Conservation (phyloP, 2,888 invertebrate species). For the Erebia epiphron region DNA sequence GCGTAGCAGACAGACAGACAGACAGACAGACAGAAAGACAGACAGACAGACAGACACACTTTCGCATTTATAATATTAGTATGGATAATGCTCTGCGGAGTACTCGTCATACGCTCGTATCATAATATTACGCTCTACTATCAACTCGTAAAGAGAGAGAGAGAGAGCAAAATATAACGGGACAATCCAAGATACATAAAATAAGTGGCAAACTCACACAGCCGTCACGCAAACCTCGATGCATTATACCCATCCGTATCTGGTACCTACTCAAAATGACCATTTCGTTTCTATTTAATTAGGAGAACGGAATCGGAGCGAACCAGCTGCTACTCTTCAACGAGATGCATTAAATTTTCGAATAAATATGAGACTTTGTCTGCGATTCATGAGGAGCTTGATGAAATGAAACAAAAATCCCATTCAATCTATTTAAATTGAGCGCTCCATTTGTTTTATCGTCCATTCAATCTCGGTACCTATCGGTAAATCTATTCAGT, state of each 20-base stretch:
- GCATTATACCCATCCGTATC: slow-evolving; percentile 20
- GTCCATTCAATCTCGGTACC: slow-evolving; percentile 69
- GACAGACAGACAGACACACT: too few species aligned
- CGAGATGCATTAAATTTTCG: slow-evolving; percentile 51
- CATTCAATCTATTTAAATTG: slow-evolving; percentile 79
- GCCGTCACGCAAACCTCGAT: neutral
- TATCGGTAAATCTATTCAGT: slow-evolving; percentile 65
- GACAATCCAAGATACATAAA: neutral
- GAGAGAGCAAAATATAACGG: neutral
- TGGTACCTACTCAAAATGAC: slow-evolving; percentile 32
- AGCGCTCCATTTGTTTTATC: slow-evolving; percentile 78
- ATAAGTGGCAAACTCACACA: neutral
- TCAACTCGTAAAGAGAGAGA: too few species aligned
- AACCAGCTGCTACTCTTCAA: slow-evolving; percentile 48
- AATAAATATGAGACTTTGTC: slow-evolving; percentile 38
- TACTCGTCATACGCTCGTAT: too few species aligned
- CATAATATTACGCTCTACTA: too few species aligned
- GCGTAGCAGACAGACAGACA: too few species aligned
- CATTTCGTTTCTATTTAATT: slow-evolving; percentile 47
- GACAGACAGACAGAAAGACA: too few species aligned
- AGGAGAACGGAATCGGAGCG: slow-evolving; percentile 51
- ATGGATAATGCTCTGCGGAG: too few species aligned
- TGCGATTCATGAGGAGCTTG: slow-evolving; percentile 59
- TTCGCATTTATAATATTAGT: too few species aligned
- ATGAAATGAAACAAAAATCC: slow-evolving; percentile 77